phyloP scores from a whole-genome alignment of 2,888 invertebrate species.

The Macropis europaea region DNA sequence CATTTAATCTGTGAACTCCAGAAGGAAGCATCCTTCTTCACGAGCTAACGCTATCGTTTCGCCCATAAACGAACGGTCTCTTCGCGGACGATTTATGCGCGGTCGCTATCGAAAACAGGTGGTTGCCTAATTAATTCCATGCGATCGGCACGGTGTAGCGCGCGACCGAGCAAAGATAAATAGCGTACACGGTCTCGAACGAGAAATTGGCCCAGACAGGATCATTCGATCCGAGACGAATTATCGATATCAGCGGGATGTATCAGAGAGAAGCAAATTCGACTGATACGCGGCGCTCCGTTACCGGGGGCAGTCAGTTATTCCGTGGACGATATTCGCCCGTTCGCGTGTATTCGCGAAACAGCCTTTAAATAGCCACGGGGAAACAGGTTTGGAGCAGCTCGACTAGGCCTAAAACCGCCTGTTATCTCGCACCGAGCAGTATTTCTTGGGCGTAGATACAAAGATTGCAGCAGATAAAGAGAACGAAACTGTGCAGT shows the following conservation, averaged over 20 bases:
- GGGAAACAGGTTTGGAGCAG: conserved; percentile 28
- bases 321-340: conserved; percentile 2
- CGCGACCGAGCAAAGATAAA: conserved; percentile 30
- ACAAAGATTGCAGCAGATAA: conserved; percentile 52
- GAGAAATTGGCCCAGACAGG: conserved; percentile 6
- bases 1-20: too few species aligned
- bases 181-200: not conserved
- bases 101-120: conserved; percentile 41
- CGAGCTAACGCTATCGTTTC: conserved; percentile 1
- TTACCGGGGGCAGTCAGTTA: conserved; percentile 16
- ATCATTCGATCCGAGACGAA: conserved; percentile 41
- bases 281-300: conserved; percentile 10
- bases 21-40: too few species aligned
- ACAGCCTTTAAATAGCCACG: conserved; percentile 26
- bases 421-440: conserved; percentile 41
- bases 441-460: conserved; percentile 45
- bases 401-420: conserved; percentile 23
- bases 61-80: conserved; percentile 3
- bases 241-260: conserved; percentile 37
- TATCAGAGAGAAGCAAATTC: conserved; percentile 41
- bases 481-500: conserved; percentile 23
- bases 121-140: conserved; percentile 48
- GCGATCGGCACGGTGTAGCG: conserved; percentile 16
- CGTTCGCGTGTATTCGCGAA: conserved; percentile 34
- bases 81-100: conserved; percentile 18